Evolutionary conservation across 1,140 invertebrate genomes (phyloP).

Genomic region (Drosophila pseudoananassae): DNA sequence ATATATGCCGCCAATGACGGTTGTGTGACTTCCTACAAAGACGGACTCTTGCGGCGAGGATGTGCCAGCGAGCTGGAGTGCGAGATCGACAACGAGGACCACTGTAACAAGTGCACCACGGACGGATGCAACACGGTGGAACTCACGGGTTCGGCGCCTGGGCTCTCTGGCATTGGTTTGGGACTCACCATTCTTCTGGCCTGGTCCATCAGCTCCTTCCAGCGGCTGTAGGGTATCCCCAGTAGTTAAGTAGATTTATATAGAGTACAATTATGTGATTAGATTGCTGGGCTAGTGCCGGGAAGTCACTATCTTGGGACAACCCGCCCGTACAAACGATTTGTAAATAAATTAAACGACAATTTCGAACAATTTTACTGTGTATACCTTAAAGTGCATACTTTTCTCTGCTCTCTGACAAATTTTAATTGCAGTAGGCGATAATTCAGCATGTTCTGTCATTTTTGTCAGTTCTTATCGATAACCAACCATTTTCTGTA

Average conservation of each 20-base stretch:
- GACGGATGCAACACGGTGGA: constrained; percentile 70
- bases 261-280: constrained; percentile 51
- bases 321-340: constrained; percentile 23
- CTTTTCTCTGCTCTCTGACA: too few relatives aligned
- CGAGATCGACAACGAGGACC: constrained; percentile 37
- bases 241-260: constrained; percentile 62
- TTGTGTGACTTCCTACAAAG: constrained; percentile 43
- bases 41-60: constrained; percentile 50
- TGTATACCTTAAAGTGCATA: too few relatives aligned
- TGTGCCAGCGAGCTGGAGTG: constrained; percentile 64
- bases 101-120: constrained; percentile 59
- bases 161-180: constrained; percentile 48
- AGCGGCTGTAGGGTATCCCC: constrained; percentile 20
- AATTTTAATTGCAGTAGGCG: too few relatives aligned
- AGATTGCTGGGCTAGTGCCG: constrained; percentile 19
- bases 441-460: too few relatives aligned
- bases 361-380: constrained; percentile 1
- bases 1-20: constrained; percentile 56
- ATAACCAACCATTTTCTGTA: too few relatives aligned
- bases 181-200: constrained; percentile 56
- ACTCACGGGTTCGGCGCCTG: constrained; percentile 45
- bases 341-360: constrained; percentile 53
- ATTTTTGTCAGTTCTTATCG: too few relatives aligned
- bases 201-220: constrained; percentile 27
- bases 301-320: not conserved